Base-by-base conservation (phyloP, 2,888 invertebrate genomes). In the Leucoptera coffeella region DNA sequence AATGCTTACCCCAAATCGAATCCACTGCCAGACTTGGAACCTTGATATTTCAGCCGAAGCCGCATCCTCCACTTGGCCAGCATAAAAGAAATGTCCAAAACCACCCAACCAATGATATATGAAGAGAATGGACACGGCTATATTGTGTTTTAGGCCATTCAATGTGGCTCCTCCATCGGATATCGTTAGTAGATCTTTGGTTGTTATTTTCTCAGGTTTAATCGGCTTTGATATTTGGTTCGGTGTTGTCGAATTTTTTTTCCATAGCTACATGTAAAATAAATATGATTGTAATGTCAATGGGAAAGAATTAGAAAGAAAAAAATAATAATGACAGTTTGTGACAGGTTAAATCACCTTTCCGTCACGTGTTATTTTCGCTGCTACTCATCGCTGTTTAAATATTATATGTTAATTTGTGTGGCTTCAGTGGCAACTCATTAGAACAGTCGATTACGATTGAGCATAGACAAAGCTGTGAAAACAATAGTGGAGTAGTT, bases 1-100 rank as follows among this genome's bases (percentile, higher is more conserved):
- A 25, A 26, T 12, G 45, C 56, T 52, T 42, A 77, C 77, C 38
- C 65, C 50, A 43, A 81, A 81, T 30, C 75, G 56, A 30, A 82
- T 74, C 80, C 83, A 84, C 47, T 84, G 83, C 83, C 83, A 83
- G 29, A 84, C 69, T 52, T 83, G 83, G 14, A 75, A 76, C 27
- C 83, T 61, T 1, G 81, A 82, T 42, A 84, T 84, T 50, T 85
- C 84, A 2, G 83, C 83, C 0, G 84, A 84, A 4, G 84, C 83
- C 0, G 82, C 82, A 45, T 85, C 84, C 45, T 84, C 84, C 14
- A 83, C 75, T 13, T 73, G 67, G 8, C 77, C 79, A 32, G 71
- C 73, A 32, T 77, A 73, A 38, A 74, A 71, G 47, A 81, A 83
- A 41, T 81, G 80, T 0, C 84, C 84, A 14, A 65, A 62, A 1